These are phyloP conservation scores for Tyria jacobaeae DNA, from an alignment of 2,888 invertebrate species.

Conservation along the genomic window DNA sequence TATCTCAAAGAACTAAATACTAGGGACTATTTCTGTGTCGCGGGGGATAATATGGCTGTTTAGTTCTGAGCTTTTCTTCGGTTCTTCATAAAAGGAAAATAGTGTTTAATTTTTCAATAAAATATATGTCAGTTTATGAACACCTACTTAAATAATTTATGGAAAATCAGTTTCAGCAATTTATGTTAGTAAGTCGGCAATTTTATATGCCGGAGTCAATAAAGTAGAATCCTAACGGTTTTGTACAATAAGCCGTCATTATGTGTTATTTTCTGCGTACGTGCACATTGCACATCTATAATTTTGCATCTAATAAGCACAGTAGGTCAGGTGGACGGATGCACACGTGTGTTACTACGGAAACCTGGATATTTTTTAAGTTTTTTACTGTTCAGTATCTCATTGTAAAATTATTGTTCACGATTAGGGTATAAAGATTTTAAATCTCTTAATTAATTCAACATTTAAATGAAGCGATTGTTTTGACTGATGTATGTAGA, in stretches of 20 bases:
- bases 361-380: background rate
- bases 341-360: conserved; percentile 2
- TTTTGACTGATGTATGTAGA: background rate
- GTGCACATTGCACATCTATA: conserved; percentile 57
- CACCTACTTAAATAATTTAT: conserved; percentile 12
- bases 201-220: conserved; percentile 18
- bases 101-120: background rate
- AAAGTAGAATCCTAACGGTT: conserved; percentile 43
- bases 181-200: conserved; percentile 25
- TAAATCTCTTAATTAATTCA: background rate
- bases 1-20: no score
- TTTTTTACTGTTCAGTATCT: background rate
- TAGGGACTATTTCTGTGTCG: no score
- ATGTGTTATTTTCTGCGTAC: conserved; percentile 67
- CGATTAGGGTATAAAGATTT: background rate
- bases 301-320: conserved; percentile 59
- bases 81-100: background rate
- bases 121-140: background rate
- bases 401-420: no score
- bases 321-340: conserved; percentile 51
- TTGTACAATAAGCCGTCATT: conserved; percentile 45
- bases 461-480: background rate
- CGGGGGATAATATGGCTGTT: no score
- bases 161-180: conserved; percentile 25
- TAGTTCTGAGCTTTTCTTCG: no score